These are phyloP conservation scores for Oryzias sinensis DNA, from an alignment of 2,797 vertebrate genomes.

Conservation along the genomic window DNA sequence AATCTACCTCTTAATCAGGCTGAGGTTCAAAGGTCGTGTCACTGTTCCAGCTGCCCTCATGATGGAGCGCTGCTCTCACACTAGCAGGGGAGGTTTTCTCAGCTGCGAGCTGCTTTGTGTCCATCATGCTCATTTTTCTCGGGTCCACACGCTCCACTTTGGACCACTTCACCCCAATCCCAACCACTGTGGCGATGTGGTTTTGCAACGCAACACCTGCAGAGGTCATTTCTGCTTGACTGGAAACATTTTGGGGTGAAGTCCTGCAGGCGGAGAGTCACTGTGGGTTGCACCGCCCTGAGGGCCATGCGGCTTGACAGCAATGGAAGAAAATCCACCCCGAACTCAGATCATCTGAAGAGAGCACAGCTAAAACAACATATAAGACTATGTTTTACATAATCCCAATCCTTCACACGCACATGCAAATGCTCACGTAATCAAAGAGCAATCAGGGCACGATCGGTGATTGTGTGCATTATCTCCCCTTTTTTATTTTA, in stretches of 20 bases:
- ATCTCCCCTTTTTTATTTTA: constrained; percentile 44
- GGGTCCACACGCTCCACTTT: constrained; percentile 22
- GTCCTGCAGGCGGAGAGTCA: constrained; percentile 40
- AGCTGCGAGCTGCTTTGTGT: constrained; percentile 63
- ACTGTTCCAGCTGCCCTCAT: constrained; percentile 68
- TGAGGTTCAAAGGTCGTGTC: constrained; percentile 67
- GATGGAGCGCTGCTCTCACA: constrained; percentile 63
- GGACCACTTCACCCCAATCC: constrained; percentile 27
- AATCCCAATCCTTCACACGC: background rate
- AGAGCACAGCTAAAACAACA: constrained; percentile 12
- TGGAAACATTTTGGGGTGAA: constrained; percentile 52
- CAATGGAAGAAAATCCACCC: constrained; percentile 32
- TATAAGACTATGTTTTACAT: constrained; percentile 6
- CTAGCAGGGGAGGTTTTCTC: constrained; percentile 74
- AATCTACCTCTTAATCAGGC: constrained; percentile 59
- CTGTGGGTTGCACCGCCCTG: constrained; percentile 54
- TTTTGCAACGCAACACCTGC: constrained; percentile 70
- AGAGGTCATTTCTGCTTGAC: constrained; percentile 57
- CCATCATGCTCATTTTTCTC: constrained; percentile 18
- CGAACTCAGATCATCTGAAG: constrained; percentile 61
- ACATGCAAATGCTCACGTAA: constrained; percentile 2
- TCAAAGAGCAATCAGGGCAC: constrained; percentile 25
- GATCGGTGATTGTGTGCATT: constrained; percentile 29
- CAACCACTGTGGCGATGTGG: constrained; percentile 24
- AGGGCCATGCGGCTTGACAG: constrained; percentile 42